Percentiles rank a stretch among this genome's conserved stretches.
phyloP scores from a whole-genome alignment of 2,888 invertebrate genomes.

The Nasonia oneida region DNA sequence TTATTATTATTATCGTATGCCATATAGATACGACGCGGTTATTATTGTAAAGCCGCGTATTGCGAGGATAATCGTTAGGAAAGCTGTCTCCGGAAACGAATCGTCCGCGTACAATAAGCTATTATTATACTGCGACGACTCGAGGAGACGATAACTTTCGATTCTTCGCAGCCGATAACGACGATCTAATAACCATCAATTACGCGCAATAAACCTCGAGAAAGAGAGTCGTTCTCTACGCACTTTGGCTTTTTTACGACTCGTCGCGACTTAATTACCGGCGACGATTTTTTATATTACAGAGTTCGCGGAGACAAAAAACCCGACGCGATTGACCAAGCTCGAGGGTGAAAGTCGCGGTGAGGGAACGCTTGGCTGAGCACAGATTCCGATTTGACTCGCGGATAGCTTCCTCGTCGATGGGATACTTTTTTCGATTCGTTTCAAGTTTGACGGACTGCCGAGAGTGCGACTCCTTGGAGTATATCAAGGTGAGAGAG shows the following conservation, averaged over 20 bases:
- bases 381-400: not conserved
- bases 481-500: not conserved
- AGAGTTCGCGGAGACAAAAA: not conserved
- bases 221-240: not conserved
- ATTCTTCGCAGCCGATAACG: conserved; percentile 1
- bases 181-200: conserved; percentile 11
- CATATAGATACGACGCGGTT: not conserved
- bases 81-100: conserved; percentile 7
- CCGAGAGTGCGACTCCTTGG: not conserved
- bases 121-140: not conserved
- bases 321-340: conserved; percentile 45
- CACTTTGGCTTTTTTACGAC: not conserved
- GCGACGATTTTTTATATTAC: not conserved
- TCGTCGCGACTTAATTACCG: not conserved
- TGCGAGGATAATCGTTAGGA: not conserved
- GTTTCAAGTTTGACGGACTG: not conserved
- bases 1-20: no score
- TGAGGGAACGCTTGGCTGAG: conserved; percentile 19
- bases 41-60: not conserved
- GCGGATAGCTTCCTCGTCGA: not conserved
- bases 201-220: not conserved
- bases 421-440: not conserved
- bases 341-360: conserved; percentile 53
- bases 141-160: conserved; percentile 7
- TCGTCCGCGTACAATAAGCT: not conserved